These are phyloP conservation scores for Cephus pulcher DNA, from an alignment of 2,888 invertebrate species.

Conservation along the genomic window DNA sequence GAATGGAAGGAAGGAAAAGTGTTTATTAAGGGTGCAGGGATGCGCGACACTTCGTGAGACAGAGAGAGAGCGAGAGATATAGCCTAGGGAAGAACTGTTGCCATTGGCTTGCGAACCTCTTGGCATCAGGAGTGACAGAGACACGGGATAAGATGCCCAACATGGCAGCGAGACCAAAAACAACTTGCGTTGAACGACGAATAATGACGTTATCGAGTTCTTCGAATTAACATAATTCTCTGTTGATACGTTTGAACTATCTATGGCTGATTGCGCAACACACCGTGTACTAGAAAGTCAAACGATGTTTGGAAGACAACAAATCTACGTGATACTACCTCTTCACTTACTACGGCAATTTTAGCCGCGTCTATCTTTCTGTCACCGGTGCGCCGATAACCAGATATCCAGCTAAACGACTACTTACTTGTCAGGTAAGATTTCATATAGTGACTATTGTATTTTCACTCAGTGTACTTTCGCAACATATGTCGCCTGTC, in stretches of 20 bases:
- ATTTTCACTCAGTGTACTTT: neutral
- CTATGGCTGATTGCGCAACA: neutral
- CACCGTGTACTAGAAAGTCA: neutral
- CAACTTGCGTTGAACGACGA: conserved; percentile 6
- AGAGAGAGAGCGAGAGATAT: neutral
- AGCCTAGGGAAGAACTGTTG: neutral
- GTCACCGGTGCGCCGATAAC: neutral
- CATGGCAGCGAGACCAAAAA: conserved; percentile 11
- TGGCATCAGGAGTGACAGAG: neutral
- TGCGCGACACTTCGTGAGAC: neutral
- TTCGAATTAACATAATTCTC: conserved; percentile 9
- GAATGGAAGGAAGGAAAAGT: neutral
- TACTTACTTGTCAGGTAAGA: neutral
- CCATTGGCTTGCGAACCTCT: neutral
- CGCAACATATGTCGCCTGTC: neutral
- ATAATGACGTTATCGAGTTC: neutral
- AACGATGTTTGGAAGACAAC: neutral
- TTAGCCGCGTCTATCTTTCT: neutral
- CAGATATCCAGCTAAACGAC: neutral
- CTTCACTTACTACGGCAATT: neutral
- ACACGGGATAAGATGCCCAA: conserved; percentile 3
- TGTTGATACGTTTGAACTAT: neutral
- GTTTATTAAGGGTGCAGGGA: neutral
- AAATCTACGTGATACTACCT: neutral
- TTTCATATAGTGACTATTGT: neutral